Evolutionary conservation across 2,888 invertebrate species (phyloP).

Genomic region (Chymomyza amoena): DNA sequence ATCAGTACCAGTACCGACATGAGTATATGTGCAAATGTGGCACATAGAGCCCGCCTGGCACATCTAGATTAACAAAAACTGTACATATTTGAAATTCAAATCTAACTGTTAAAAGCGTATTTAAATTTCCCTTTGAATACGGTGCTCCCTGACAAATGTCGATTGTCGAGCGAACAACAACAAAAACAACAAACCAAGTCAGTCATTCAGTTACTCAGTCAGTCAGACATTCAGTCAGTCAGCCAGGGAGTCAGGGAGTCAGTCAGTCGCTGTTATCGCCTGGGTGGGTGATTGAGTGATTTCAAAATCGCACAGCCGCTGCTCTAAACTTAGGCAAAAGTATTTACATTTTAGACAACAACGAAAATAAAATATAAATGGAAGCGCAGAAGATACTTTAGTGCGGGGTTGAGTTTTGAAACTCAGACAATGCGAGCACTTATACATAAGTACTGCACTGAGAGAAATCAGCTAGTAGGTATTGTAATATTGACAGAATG

Average conservation of each 20-base stretch:
- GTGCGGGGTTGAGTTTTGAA: neutral
- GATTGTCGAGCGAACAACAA: neutral
- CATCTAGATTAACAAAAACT: constrained; percentile 53
- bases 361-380: constrained; percentile 29
- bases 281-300: constrained; percentile 47
- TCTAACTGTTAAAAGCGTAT: constrained; percentile 58
- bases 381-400: neutral
- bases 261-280: neutral
- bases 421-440: neutral
- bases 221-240: neutral
- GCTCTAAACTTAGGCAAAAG: constrained; percentile 71
- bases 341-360: constrained; percentile 67
- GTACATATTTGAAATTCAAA: constrained; percentile 65
- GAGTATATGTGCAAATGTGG: constrained; percentile 12
- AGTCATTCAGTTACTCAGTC: neutral
- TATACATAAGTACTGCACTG: neutral
- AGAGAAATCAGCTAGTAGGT: neutral
- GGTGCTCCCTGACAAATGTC: constrained; percentile 9
- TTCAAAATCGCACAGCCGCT: constrained; percentile 46
- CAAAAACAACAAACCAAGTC: too few relatives aligned
- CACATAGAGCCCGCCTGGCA: constrained; percentile 29
- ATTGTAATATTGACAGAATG: neutral
- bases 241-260: too few relatives aligned
- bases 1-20: constrained; percentile 8
- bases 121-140: constrained; percentile 57